A percentile compares a stretch with the other conserved stretches of the same genome.
These are phyloP conservation scores for Eilema sororculum DNA, from an alignment of 2,888 invertebrate genomes.

Conservation along the genomic window DNA sequence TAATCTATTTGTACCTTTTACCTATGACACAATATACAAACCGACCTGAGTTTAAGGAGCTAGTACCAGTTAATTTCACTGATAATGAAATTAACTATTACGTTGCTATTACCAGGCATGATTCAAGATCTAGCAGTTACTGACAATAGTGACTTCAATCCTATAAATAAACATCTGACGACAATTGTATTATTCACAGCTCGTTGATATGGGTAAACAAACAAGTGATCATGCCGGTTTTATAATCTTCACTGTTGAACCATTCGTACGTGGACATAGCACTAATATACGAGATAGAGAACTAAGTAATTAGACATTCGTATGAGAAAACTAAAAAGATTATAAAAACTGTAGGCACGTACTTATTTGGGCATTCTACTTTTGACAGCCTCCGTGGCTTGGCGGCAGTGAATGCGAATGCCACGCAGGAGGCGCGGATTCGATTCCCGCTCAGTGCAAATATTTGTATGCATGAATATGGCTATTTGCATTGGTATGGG, in stretches of 20 bases:
- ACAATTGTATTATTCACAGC: conserved; percentile 64
- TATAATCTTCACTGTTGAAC: conserved; percentile 15
- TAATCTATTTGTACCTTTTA: too few relatives aligned
- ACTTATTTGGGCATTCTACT: too few relatives aligned
- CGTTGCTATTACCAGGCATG: too few relatives aligned
- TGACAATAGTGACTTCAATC: conserved; percentile 74
- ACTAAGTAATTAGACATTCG: neutral
- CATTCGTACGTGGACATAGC: neutral
- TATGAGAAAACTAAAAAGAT: neutral
- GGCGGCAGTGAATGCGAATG: too few relatives aligned
- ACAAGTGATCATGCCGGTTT: conserved; percentile 41
- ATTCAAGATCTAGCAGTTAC: conserved; percentile 51
- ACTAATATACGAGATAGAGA: neutral
- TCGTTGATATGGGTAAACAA: conserved; percentile 53
- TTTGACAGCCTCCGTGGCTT: too few relatives aligned
- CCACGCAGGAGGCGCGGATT: too few relatives aligned
- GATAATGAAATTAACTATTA: too few relatives aligned
- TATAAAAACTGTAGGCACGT: neutral
- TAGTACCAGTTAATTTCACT: neutral
- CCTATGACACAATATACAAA: too few relatives aligned
- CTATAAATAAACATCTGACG: conserved; percentile 76
- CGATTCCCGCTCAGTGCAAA: too few relatives aligned
- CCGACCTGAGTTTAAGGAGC: too few relatives aligned
- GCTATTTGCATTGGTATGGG: too few relatives aligned
- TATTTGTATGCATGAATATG: too few relatives aligned